phyloP scores from a whole-genome alignment of 2,797 vertebrate genomes.

The Lacerta viridis region DNA sequence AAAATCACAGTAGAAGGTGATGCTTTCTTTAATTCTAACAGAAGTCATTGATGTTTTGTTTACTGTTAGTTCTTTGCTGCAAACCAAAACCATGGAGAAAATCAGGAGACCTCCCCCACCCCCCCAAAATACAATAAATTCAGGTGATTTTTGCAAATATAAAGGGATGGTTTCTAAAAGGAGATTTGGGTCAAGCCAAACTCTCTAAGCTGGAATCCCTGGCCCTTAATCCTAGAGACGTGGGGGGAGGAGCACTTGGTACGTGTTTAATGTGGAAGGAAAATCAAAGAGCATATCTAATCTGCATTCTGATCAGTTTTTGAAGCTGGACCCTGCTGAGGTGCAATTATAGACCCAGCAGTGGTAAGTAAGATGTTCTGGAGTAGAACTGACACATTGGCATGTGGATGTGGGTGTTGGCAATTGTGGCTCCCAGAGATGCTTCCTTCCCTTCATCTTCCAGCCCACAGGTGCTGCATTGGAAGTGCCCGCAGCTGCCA shows the following conservation, averaged over 20 bases:
- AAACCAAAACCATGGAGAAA: background rate
- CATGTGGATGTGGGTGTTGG: background rate
- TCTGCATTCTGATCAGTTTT: background rate
- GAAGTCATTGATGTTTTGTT: background rate
- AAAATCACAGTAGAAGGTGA: background rate
- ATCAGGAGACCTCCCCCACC: background rate
- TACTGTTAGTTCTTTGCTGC: background rate
- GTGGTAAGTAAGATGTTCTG: background rate
- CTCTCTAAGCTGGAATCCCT: background rate
- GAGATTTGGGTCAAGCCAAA: background rate
- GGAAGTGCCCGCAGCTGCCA: slow-evolving; percentile 46
- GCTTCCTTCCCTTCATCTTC: slow-evolving; percentile 14
- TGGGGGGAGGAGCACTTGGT: background rate
- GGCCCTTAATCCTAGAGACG: background rate
- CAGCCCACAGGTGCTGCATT: slow-evolving; percentile 58
- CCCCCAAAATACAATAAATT: background rate
- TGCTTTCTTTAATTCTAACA: background rate
- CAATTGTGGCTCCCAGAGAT: background rate
- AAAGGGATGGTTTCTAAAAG: background rate
- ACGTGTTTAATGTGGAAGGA: no score
- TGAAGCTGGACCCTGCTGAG: background rate
- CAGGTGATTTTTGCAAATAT: background rate
- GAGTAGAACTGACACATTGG: background rate
- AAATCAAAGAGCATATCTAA: background rate
- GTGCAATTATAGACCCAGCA: background rate